Evolutionary conservation across 2,888 invertebrate species (phyloP).

Genomic region (Holacanthella duospinosa): DNA sequence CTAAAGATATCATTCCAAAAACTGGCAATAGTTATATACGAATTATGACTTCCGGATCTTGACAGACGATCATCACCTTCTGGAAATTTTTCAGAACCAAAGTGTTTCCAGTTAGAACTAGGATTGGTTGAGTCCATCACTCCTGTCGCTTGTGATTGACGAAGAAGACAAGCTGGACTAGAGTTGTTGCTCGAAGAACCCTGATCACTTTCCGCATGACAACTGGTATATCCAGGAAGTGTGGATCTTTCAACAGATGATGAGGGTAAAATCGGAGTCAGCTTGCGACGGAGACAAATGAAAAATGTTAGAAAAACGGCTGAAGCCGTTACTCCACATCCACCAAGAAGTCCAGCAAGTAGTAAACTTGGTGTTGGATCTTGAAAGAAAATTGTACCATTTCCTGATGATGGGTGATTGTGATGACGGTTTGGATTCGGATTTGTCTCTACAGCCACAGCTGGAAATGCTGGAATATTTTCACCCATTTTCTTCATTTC

Average conservation of each 20-base stretch:
- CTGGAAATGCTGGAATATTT: neutral
- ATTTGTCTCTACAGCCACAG: neutral
- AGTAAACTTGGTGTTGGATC: constrained; percentile 35
- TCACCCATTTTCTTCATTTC: neutral
- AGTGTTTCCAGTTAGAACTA: constrained; percentile 7
- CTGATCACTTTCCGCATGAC: constrained; percentile 18
- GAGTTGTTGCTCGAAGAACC: constrained; percentile 32
- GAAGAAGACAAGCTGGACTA: constrained; percentile 36
- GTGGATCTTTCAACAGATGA: constrained; percentile 15
- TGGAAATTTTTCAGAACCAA: neutral
- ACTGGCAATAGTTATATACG: constrained; percentile 35
- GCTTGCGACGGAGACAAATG: constrained; percentile 37
- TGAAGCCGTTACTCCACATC: constrained; percentile 36
- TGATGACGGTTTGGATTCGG: neutral
- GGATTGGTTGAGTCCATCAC: neutral
- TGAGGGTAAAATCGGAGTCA: constrained; percentile 32
- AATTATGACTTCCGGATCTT: constrained; percentile 30
- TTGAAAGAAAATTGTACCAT: constrained; percentile 20
- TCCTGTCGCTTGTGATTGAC: constrained; percentile 18
- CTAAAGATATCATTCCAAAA: constrained; percentile 37
- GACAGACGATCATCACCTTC: constrained; percentile 9
- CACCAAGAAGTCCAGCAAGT: constrained; percentile 36
- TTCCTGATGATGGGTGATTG: constrained; percentile 3
- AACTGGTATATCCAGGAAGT: neutral
- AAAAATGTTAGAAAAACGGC: constrained; percentile 36